These are phyloP conservation scores for Pseudopipra pipra DNA, from an alignment of 2,113 vertebrate species.

Conservation along the genomic window DNA sequence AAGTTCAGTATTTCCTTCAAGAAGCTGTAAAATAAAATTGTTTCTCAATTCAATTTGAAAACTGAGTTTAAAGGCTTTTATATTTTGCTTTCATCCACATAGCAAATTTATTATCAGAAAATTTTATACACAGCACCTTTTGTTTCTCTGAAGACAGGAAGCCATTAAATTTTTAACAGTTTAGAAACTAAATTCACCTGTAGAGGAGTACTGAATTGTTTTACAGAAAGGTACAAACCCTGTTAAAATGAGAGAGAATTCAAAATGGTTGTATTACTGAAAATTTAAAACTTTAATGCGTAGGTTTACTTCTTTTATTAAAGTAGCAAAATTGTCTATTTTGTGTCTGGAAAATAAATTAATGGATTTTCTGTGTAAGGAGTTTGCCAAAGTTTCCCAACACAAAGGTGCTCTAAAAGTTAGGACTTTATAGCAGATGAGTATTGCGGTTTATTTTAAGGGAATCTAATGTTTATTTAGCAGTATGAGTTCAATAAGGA, in stretches of 20 bases:
- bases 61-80: slow-evolving; percentile 35
- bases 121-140: slow-evolving; percentile 60
- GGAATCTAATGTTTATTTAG: not conserved
- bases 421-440: not conserved
- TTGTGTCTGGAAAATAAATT: not conserved
- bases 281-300: slow-evolving; percentile 68
- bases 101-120: slow-evolving; percentile 59
- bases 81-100: slow-evolving; percentile 37
- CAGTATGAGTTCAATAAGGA: not conserved
- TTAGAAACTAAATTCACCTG: slow-evolving; percentile 65
- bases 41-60: slow-evolving; percentile 55
- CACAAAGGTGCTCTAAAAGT: not conserved
- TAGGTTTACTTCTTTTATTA: slow-evolving; percentile 40
- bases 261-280: slow-evolving; percentile 24
- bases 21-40: slow-evolving; percentile 19
- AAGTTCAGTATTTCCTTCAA: not conserved
- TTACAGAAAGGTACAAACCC: slow-evolving; percentile 46
- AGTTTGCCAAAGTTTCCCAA: not conserved
- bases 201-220: slow-evolving; percentile 55
- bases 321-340: slow-evolving; percentile 19
- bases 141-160: slow-evolving; percentile 61
- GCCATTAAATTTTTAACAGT: slow-evolving; percentile 74
- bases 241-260: slow-evolving; percentile 44
- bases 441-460: not conserved
- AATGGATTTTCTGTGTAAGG: not conserved